A percentile compares a stretch with the other conserved stretches of the same genome.
Evolutionary conservation across 2,113 vertebrate genomes (phyloP).

Genomic region (Psilopsiagon aurifrons): DNA sequence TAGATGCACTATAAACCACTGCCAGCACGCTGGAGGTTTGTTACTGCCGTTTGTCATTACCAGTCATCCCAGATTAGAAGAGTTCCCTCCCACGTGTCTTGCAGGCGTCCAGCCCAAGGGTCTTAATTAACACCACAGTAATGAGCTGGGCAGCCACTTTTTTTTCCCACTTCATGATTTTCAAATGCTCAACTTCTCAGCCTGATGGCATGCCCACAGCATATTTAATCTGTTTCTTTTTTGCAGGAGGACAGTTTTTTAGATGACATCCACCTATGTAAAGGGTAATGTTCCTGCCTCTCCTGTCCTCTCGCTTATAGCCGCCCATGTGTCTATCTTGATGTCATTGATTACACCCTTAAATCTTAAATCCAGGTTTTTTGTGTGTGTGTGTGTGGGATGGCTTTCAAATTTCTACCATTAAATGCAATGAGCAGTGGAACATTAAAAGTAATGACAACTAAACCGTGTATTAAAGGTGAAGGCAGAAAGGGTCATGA

Average conservation of each 20-base stretch:
- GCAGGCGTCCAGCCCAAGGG: neutral
- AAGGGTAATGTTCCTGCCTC: neutral
- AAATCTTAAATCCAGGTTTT: neutral
- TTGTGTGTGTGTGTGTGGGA: neutral
- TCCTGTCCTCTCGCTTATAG: neutral
- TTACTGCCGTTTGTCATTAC: neutral
- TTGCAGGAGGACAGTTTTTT: rapidly evolving
- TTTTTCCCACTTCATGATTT: neutral
- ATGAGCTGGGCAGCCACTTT: rapidly evolving
- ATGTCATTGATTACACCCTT: neutral
- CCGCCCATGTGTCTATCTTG: rapidly evolving
- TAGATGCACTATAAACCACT: neutral
- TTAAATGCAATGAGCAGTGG: neutral
- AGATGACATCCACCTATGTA: neutral
- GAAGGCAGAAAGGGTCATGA: neutral
- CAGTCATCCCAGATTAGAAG: neutral
- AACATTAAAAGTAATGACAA: neutral
- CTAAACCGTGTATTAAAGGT: neutral
- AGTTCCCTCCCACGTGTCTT: neutral
- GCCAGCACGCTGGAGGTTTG: neutral
- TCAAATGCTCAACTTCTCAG: neutral
- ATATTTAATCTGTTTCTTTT: neutral
- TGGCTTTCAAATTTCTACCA: neutral
- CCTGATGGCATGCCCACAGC: neutral
- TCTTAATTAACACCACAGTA: neutral